phyloP scores from a whole-genome alignment of 2,797 vertebrate species.

The Liasis olivaceus region DNA sequence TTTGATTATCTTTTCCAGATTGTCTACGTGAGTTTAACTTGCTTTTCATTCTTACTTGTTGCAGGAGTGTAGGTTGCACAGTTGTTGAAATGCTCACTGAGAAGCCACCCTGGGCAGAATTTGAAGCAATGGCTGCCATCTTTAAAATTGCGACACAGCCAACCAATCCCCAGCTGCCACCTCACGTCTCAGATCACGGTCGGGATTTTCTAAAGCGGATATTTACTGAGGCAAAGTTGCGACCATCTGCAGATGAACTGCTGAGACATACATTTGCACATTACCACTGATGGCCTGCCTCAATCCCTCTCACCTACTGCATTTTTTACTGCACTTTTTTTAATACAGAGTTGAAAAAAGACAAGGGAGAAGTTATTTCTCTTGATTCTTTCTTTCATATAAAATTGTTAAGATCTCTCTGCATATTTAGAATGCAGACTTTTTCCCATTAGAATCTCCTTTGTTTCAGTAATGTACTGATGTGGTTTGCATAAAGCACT shows the following conservation, averaged over 20 bases:
- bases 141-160: constrained; percentile 99
- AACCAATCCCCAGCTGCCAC: constrained; percentile 93
- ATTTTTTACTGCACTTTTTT: constrained; percentile 86
- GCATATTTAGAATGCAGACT: constrained; percentile 75
- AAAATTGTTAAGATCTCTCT: constrained; percentile 77
- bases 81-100: constrained; percentile 99
- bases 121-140: constrained; percentile 99
- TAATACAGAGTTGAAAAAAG: constrained; percentile 69
- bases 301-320: constrained; percentile 78
- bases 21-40: constrained; percentile 30
- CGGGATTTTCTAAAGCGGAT: constrained; percentile 95
- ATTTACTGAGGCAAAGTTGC: constrained; percentile 95
- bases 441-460: constrained; percentile 67
- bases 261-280: constrained; percentile 95
- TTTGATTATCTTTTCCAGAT: neutral
- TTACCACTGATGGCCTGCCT: constrained; percentile 82
- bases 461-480: constrained; percentile 80
- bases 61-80: constrained; percentile 96
- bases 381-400: constrained; percentile 80
- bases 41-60: constrained; percentile 61
- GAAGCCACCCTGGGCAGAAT: constrained; percentile 97
- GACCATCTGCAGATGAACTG: constrained; percentile 94
- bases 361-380: constrained; percentile 79
- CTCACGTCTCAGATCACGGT: constrained; percentile 92
- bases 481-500: constrained; percentile 82